These are phyloP conservation scores for Sterrhoptilus dennistouni DNA, from an alignment of 2,113 vertebrate genomes.

Conservation along the genomic window DNA sequence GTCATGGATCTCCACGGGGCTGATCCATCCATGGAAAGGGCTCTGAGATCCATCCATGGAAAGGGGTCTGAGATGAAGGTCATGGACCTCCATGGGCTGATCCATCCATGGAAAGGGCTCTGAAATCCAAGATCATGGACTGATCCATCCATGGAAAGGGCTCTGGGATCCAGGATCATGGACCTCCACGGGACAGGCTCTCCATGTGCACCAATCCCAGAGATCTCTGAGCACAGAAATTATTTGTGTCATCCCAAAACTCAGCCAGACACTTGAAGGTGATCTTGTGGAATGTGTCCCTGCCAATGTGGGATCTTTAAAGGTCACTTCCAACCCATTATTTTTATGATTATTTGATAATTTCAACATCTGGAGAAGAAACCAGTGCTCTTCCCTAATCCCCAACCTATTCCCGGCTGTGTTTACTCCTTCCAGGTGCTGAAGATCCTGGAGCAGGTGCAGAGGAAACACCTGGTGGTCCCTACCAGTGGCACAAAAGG, in stretches of 20 bases:
- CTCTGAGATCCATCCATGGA: too few relatives aligned
- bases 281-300: neutral
- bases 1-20: too few relatives aligned
- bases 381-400: neutral
- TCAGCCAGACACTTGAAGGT: neutral
- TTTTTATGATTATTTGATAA: neutral
- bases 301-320: neutral
- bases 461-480: conserved; percentile 59
- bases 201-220: neutral
- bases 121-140: too few relatives aligned
- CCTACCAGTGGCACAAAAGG: neutral
- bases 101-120: too few relatives aligned
- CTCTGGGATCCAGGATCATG: neutral
- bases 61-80: too few relatives aligned
- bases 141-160: too few relatives aligned
- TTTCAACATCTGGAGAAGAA: neutral
- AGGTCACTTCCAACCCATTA: neutral
- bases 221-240: neutral
- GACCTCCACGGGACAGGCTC: neutral
- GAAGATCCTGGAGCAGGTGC: conserved; percentile 84
- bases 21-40: too few relatives aligned
- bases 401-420: neutral
- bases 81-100: too few relatives aligned
- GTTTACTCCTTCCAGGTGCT: conserved; percentile 74
- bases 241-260: neutral